Base-by-base conservation (phyloP, 2,113 vertebrate genomes). In the Talpa occidentalis region DNA sequence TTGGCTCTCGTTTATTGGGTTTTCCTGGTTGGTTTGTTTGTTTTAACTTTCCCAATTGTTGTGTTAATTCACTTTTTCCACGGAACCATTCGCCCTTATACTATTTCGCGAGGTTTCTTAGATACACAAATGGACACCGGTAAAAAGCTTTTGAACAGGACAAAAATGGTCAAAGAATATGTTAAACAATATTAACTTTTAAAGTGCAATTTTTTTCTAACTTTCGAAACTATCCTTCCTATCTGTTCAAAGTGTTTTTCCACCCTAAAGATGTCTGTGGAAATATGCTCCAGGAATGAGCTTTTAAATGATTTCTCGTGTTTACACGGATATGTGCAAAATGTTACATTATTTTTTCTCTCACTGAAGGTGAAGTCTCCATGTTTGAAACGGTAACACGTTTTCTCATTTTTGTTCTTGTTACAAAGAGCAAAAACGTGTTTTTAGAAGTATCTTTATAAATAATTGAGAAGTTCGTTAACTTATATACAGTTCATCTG, bases 341-440 rank as follows among this genome's bases (percentile, higher is more conserved):
- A 93, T 35, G n/a, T 62, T 56, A 59, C 76, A 10, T 69, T 62
- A 30, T 86, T 94, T 95, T 70, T 74, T 26, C 22, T 70, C 11
- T 72, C 37, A 62, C 37, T 85, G 49, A 52, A 81, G 44, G 78
- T 91, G 67, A 91, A 92, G 90, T 93, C 44, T 93, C 44, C 93
- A 73, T 17, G 73, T 90, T 92, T 85, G 80, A 88, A 94, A 96
- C 19, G 4, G 26, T 17, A 80, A 40, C 0, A 0, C 40, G 16
- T 81, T 93, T 83, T 78, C 62, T 88, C 56, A 56, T 72, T 78
- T 96, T 95, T 47, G 79, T 79, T 92, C 19, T 82, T 87, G 16
- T 76, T 42, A 42, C 37, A 26, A 72, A 42, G 22, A 42, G 22
- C 37, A 44, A 74, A 74, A 17, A 67, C 77, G 30, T 72, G 37